A percentile compares a stretch with the other conserved stretches of the same genome.
Conservation (phyloP, 2,113 vertebrate genomes). For the Felis chaus region DNA sequence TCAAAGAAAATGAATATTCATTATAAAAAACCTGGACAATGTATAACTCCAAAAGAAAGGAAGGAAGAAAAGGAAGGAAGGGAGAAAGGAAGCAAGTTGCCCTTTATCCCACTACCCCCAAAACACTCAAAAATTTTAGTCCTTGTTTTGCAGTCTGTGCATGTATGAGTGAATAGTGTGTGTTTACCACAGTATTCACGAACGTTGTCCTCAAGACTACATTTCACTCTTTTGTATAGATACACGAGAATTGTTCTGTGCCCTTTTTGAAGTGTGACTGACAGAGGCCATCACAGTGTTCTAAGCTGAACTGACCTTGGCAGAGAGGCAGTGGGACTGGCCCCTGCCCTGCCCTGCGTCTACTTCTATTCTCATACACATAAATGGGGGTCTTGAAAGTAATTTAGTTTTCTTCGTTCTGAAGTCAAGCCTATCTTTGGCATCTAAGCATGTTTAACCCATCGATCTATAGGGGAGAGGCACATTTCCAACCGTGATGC, state of each 20-base stretch:
- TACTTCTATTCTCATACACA: background rate
- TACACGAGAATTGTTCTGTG: background rate
- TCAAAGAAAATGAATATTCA: conserved; percentile 30
- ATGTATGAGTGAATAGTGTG: background rate
- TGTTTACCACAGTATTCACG: background rate
- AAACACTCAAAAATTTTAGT: background rate
- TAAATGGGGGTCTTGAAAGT: background rate
- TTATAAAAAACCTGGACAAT: background rate
- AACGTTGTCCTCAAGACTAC: background rate
- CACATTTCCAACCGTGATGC: background rate
- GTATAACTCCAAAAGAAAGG: background rate
- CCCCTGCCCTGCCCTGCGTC: background rate
- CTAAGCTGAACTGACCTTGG: background rate
- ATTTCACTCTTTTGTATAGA: background rate
- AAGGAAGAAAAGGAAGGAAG: background rate
- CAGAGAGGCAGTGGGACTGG: background rate
- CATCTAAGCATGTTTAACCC: background rate
- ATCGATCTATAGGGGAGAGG: background rate
- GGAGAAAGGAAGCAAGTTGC: background rate
- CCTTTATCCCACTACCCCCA: background rate
- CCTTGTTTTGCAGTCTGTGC: background rate
- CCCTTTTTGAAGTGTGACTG: background rate
- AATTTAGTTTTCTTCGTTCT: background rate
- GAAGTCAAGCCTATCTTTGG: background rate
- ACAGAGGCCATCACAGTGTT: background rate